Evolutionary conservation across 1,140 invertebrate species (phyloP), one percentile per base, ranked within the genome.

Genomic region (Elysia chlorotica): DNA sequence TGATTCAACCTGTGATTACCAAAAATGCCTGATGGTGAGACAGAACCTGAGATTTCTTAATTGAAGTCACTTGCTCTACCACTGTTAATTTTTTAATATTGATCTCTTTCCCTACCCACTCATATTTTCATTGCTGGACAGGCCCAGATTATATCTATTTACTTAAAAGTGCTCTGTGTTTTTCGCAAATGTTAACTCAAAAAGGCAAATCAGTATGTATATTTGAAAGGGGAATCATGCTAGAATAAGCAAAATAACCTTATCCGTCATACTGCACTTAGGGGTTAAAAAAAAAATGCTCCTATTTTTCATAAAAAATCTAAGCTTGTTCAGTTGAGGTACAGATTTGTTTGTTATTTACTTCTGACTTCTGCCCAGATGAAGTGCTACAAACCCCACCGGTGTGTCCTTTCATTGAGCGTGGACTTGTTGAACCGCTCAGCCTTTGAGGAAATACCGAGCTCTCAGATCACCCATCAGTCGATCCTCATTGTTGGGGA

Each of bases 401-500:
- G 65, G 76, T 82, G 82, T 56, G 80, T 82, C 33, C 71, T 87
- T 10, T 72, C 72, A 5, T 63, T 85, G 1, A 74, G 75, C 59
- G 63, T 87, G 19, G 74, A 63, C 48, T 71, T 85, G 70, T 74
- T 76, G 28, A 87, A 83, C 72, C 66, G 37, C 48, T 76, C 79
- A 25, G 28, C 71, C n/a, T n/a, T 85, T 21, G 37, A 68, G 28
- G 30, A 54, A 6, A 81, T 78, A 53, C 23, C 54, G 36, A 28
- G 72, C n/a, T 25, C 14, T 6, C 37, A 37, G 4, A 71, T 17
- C 5, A 53, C 74, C 30, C 87, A 89, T 65, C 81, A 82, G 38
- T 83, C 82, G 73, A 72, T 83, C 4, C 74, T 89, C 6, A 41
- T 89, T 30, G 77, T 89, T 30, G 87, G 88, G 14, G 84, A 89